Evolutionary conservation across 2,113 vertebrate genomes (phyloP).

Genomic region (Rutilus rutilus): DNA sequence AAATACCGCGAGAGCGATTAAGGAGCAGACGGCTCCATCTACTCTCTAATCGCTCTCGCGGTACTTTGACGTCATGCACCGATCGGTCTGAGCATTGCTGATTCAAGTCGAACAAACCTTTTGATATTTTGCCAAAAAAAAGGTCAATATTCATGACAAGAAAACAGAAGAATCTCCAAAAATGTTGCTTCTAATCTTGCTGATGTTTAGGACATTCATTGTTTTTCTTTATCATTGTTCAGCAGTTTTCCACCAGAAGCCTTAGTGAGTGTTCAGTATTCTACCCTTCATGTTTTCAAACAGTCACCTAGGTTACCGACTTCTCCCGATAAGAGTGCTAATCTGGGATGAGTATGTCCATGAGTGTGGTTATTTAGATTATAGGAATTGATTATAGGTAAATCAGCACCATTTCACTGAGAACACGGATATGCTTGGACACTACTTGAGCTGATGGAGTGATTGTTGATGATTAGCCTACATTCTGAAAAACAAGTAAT

Average conservation of each 20-base stretch:
- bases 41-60: too few species aligned
- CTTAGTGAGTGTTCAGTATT: neutral
- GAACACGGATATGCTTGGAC: neutral
- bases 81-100: too few species aligned
- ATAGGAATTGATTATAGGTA: neutral
- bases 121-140: too few species aligned
- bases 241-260: neutral
- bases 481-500: neutral
- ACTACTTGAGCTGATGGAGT: neutral
- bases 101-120: too few species aligned
- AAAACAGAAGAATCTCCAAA: too few species aligned
- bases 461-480: neutral
- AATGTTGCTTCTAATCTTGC: too few species aligned
- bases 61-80: too few species aligned
- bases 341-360: neutral
- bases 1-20: too few species aligned
- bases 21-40: too few species aligned
- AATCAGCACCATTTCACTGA: neutral
- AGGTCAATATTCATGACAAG: too few species aligned
- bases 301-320: neutral
- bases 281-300: neutral
- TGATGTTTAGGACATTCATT: too few species aligned
- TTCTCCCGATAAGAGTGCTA: neutral
- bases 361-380: slow-evolving; percentile 4
- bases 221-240: neutral